Evolutionary conservation across 2,113 vertebrate genomes (phyloP).

Genomic region (Melanerpes formicivorus): DNA sequence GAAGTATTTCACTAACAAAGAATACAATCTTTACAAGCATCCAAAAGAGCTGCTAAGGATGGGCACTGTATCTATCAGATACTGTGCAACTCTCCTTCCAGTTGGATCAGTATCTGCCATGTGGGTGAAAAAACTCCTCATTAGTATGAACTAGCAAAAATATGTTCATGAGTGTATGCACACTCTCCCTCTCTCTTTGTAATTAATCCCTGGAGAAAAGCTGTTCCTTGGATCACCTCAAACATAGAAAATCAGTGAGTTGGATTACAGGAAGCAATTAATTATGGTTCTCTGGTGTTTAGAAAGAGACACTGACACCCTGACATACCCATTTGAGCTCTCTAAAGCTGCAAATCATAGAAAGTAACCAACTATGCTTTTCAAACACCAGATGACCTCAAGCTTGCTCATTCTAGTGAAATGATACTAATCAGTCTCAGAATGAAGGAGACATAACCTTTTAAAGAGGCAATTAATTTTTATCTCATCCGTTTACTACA

Average conservation of each 20-base stretch:
- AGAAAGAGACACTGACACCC: slow-evolving; percentile 21
- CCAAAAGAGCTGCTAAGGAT: neutral
- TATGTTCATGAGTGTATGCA: neutral
- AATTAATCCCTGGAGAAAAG: slow-evolving; percentile 51
- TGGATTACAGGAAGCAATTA: slow-evolving; percentile 55
- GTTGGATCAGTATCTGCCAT: neutral
- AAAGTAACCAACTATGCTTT: neutral
- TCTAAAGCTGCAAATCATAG: slow-evolving; percentile 32
- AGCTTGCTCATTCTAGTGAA: slow-evolving; percentile 7
- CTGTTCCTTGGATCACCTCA: slow-evolving; percentile 20
- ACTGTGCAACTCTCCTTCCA: neutral
- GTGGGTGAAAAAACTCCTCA: neutral
- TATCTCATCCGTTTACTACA: neutral
- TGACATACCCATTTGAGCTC: neutral
- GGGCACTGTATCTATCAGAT: neutral
- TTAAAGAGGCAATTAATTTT: slow-evolving; percentile 34
- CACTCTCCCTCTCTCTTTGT: neutral
- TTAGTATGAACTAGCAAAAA: slow-evolving; percentile 37
- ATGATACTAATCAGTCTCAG: slow-evolving; percentile 32
- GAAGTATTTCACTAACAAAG: neutral
- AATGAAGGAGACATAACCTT: slow-evolving; percentile 11
- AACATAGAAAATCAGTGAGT: slow-evolving; percentile 24
- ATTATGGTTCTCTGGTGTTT: slow-evolving; percentile 16
- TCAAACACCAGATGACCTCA: slow-evolving; percentile 14
- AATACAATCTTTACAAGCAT: neutral